These are phyloP conservation scores for Chaunax sp. DNA, from an alignment of 2,797 vertebrate species.

Conservation along the genomic window DNA sequence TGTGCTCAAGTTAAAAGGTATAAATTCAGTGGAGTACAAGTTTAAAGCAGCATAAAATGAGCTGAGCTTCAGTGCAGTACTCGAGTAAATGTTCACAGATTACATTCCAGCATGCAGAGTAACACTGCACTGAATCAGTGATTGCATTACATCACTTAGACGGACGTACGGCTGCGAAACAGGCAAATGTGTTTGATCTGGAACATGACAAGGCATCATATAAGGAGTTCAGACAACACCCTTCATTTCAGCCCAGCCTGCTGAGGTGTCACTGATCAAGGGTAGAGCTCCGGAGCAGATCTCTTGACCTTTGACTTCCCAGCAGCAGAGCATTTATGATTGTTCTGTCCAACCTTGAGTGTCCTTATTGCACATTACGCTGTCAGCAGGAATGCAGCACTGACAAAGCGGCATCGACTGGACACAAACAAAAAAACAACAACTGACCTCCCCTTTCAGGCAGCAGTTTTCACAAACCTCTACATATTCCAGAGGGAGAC, in stretches of 20 bases:
- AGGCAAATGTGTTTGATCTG: too few species aligned
- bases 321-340: constrained; percentile 20
- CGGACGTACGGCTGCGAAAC: too few species aligned
- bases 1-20: too few species aligned
- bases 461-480: constrained; percentile 20
- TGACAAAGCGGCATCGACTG: constrained; percentile 21
- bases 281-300: too few species aligned
- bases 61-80: too few species aligned
- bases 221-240: not conserved
- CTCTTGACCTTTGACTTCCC: constrained; percentile 2
- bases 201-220: not conserved
- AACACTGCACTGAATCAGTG: too few species aligned
- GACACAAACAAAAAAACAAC: constrained; percentile 27
- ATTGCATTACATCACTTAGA: too few species aligned
- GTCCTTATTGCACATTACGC: not conserved
- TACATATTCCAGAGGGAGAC: constrained; percentile 12
- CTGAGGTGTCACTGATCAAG: not conserved
- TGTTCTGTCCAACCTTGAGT: constrained; percentile 13
- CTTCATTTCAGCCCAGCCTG: not conserved
- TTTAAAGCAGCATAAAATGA: too few species aligned
- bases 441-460: constrained; percentile 22
- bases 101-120: too few species aligned
- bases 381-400: constrained; percentile 31
- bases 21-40: too few species aligned
- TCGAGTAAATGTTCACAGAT: too few species aligned